Evolutionary conservation across 2,888 invertebrate species (phyloP).

Genomic region (Cosmia pyralina): DNA sequence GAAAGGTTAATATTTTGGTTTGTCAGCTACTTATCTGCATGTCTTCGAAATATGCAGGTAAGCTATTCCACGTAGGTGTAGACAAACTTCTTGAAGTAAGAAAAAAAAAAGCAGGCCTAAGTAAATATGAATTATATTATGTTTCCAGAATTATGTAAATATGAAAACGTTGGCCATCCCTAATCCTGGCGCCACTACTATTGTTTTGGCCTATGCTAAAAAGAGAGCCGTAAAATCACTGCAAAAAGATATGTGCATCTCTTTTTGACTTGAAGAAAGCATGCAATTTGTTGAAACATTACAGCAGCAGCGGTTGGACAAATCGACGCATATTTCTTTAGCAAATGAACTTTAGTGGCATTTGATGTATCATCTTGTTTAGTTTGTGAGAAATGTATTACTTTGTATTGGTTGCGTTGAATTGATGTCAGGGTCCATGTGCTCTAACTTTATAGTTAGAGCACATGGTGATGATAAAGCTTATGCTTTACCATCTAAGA

Average conservation of each 20-base stretch:
- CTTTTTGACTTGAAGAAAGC: conserved; percentile 48
- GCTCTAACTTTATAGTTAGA: too few species aligned
- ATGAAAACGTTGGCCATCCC: conserved; percentile 42
- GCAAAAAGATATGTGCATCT: conserved; percentile 49
- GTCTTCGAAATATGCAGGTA: too few species aligned
- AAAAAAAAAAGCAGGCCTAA: too few species aligned
- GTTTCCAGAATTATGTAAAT: not conserved
- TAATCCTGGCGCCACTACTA: conserved; percentile 50
- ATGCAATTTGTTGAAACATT: conserved; percentile 47
- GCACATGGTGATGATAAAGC: too few species aligned
- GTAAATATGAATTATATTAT: too few species aligned
- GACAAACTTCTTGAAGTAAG: too few species aligned
- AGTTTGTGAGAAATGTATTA: conserved; percentile 6
- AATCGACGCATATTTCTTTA: conserved; percentile 52
- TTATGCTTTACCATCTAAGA: too few species aligned
- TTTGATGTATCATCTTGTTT: conserved; percentile 25
- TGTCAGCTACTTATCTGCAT: too few species aligned
- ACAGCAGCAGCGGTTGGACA: conserved; percentile 41
- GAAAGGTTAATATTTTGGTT: too few species aligned
- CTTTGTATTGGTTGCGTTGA: not conserved
- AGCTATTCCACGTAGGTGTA: too few species aligned
- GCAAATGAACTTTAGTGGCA: conserved; percentile 35
- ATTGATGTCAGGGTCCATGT: too few species aligned
- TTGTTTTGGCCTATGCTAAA: conserved; percentile 55
- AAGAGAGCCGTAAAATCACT: conserved; percentile 39